Evolutionary conservation across 2,888 invertebrate genomes (phyloP), one percentile per base, ranked within the genome.

Genomic region (Morpho helenor): DNA sequence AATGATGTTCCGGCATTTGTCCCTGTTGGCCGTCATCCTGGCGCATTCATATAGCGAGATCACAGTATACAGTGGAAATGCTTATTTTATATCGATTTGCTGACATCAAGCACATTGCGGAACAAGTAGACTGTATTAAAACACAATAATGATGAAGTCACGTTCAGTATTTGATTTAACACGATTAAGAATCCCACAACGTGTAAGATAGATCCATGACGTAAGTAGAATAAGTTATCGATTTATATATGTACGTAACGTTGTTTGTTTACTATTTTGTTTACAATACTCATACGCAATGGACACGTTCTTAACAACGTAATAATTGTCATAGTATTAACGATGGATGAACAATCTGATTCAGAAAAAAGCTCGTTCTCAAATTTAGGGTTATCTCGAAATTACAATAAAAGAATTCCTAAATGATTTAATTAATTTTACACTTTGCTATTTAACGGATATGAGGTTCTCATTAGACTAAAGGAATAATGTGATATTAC

Each of bases 181-280:
- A 16, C n/a, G 53, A 47, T 54, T 54, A 42, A 48, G 47, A 54
- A 23, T 54, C 47, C 41, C 6, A 22, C 42, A 22, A 41, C 54
- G 42, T 54, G 47, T 9, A 16, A 48, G 53, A 54, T 48, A 48
- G 7, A 42, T 48, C 16, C 42, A 54, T 54, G 54, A 54, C 54
- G 48, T 54, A 54, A 48, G 31, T 48, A 23, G 48, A 48, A 54
- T 54, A 22, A 47, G 48, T 54, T 54, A 54, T 54, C 54, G 42
- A 54, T 48, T 48, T 54, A 41, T 48, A 40, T 48, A n/a, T 54
- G 40, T n/a, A 48, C 47, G 47, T 48, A 54, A 43, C 41, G 42
- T 40, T 9, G 22, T 8, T n/a, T 48, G 48, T 54, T 53, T 41
- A 53, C 46, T 9, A 47, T 9, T 46, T 52, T 54, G 42, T 41